Evolutionary conservation across 2,797 vertebrate genomes (phyloP).

Genomic region (Anableps anableps): DNA sequence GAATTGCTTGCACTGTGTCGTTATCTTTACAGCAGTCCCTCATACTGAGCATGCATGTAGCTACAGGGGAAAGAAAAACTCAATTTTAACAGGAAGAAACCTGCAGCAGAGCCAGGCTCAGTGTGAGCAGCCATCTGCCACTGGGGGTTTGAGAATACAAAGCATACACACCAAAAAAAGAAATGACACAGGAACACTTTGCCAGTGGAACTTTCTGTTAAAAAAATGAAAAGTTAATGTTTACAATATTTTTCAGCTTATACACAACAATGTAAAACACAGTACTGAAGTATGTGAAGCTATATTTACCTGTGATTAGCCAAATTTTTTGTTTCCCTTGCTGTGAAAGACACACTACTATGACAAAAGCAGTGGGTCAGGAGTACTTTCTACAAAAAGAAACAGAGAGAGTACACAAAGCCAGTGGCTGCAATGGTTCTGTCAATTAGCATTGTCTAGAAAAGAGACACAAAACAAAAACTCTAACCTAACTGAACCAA

Average conservation of each 20-base stretch:
- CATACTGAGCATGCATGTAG: too few species aligned
- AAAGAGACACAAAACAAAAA: background rate
- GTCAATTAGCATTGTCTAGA: background rate
- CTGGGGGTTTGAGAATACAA: too few species aligned
- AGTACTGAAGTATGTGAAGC: background rate
- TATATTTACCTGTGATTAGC: background rate
- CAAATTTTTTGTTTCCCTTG: background rate
- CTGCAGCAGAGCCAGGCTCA: too few species aligned
- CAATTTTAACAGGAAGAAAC: too few species aligned
- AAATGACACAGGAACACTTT: too few species aligned
- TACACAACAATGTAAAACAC: background rate
- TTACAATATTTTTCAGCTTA: background rate
- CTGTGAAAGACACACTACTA: background rate
- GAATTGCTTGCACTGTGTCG: too few species aligned
- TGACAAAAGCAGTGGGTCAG: background rate
- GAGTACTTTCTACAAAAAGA: background rate
- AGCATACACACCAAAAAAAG: too few species aligned
- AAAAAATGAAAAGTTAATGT: background rate
- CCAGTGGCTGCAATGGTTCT: background rate
- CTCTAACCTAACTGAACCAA: background rate
- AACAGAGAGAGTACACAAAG: too few species aligned
- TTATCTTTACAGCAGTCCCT: too few species aligned
- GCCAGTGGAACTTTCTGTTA: background rate
- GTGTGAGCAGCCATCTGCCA: too few species aligned
- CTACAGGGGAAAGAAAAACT: too few species aligned